A percentile compares a stretch with the other conserved stretches of the same genome.
These are phyloP conservation scores for Corythoichthys intestinalis DNA, from an alignment of 2,113 vertebrate genomes.

Conservation along the genomic window DNA sequence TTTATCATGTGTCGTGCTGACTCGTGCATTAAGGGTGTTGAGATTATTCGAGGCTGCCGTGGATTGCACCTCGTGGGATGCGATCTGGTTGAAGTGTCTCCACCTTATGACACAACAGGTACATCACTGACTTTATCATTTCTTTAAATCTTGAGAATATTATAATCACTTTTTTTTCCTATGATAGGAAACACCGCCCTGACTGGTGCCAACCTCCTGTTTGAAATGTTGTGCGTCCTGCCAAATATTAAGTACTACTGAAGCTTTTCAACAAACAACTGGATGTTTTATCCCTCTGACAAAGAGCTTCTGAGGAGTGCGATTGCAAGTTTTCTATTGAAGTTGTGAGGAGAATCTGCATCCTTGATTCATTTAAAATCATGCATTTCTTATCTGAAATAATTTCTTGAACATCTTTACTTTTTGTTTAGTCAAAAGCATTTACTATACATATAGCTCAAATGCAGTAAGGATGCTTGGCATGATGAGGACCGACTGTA, in stretches of 20 bases:
- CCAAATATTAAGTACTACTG: slow-evolving; percentile 75
- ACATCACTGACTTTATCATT: slow-evolving; percentile 16
- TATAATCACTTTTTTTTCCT: neutral
- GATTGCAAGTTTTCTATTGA: no score
- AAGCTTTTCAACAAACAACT: slow-evolving; percentile 24
- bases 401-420: no score
- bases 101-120: slow-evolving; percentile 86
- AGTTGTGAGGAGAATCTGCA: no score
- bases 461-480: no score
- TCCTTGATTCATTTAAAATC: no score
- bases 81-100: slow-evolving; percentile 91
- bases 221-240: slow-evolving; percentile 93
- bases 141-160: neutral
- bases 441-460: no score
- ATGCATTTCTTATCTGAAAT: no score
- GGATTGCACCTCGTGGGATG: slow-evolving; percentile 88
- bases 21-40: slow-evolving; percentile 77
- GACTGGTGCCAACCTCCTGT: slow-evolving; percentile 87
- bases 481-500: no score
- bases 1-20: neutral
- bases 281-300: neutral
- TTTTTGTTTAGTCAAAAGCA: no score
- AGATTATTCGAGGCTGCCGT: slow-evolving; percentile 88
- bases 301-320: neutral
- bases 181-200: slow-evolving; percentile 87